Base-by-base conservation (phyloP, 2,113 vertebrate species). In the Cygnus atratus region DNA sequence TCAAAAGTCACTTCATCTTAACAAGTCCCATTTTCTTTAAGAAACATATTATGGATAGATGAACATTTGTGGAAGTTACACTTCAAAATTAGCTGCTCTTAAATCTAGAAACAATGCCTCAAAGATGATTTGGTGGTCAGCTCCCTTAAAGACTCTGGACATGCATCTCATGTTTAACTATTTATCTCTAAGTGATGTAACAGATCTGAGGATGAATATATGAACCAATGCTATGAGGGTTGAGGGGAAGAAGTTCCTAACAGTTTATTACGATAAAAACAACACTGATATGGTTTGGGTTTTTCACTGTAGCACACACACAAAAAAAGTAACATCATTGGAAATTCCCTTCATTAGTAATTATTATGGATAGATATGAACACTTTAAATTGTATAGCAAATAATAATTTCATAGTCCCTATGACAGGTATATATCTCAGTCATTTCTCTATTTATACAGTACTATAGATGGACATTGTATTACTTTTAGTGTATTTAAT, bases 401-500 rank as follows among this genome's bases (percentile, higher is more conserved):
- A 78, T 28, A 84, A 59, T 70, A 87, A 73, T 84, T 73, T 58
- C 81, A 58, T 55, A 25, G 19, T 41, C 91, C 41, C 77, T 79
- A 28, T 33, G n/a, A 92, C 48, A 82, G 18, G 20, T 25, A 70
- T 44, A 50, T 41, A 54, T 81, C n/a, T 77, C 76, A 74, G 50
- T 67, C 16, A 62, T 17, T 70, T 83, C 57, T 84, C 39, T 76
- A 37, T 78, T 81, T 89, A 72, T 59, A 80, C 65, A 55, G 35
- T 41, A 72, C 21, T 75, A n/a, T 37, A 75, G 39, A 77, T 16
- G 5, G 33, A 22, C 18, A 61, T 20, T 78, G 28, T 70, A 55
- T 81, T 90, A 87, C 48, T 88, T 73, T n/a, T 81, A 48, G 46
- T 82, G 66, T 88, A 75, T 94, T 88, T 92, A 43, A 43, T 84